Evolutionary conservation across 2,797 vertebrate species (phyloP).

Genomic region (Enteromius mattozi): DNA sequence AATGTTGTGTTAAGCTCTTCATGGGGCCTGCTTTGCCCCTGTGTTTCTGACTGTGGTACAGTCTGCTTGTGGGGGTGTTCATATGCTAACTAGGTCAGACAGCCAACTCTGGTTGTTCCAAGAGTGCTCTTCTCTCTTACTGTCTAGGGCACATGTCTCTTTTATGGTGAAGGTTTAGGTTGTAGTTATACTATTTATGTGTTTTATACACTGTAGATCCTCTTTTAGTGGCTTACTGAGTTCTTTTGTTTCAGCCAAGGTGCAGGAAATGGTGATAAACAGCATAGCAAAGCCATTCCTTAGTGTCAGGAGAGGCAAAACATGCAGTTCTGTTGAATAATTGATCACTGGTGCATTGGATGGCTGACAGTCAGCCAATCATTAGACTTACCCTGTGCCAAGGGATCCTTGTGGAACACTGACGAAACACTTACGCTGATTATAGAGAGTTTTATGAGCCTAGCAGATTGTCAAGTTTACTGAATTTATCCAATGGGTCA

Average conservation of each 20-base stretch:
- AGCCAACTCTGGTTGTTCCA: conserved; percentile 56
- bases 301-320: conserved; percentile 42
- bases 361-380: conserved; percentile 61
- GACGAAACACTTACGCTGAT: conserved; percentile 10
- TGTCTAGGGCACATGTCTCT: conserved; percentile 60
- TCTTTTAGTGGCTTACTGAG: conserved; percentile 42
- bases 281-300: conserved; percentile 38
- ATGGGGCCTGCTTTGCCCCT: background rate
- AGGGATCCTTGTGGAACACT: conserved; percentile 9
- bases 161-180: conserved; percentile 59
- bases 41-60: conserved; percentile 43
- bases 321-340: conserved; percentile 65
- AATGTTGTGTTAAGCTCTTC: conserved; percentile 20
- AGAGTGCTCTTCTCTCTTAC: conserved; percentile 62
- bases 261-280: conserved; percentile 25
- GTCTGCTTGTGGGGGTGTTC: conserved; percentile 61
- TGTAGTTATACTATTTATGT: conserved; percentile 57
- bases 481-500: background rate
- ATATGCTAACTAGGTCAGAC: conserved; percentile 73
- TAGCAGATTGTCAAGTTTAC: conserved; percentile 33
- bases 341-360: conserved; percentile 61
- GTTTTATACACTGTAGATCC: conserved; percentile 45
- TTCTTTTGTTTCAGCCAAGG: conserved; percentile 38
- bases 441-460: conserved; percentile 40
- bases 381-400: conserved; percentile 55